A percentile compares a stretch with the other conserved stretches of the same genome.
phyloP scores from a whole-genome alignment of 1,140 invertebrate species.

The Zeugodacus cucurbitae region DNA sequence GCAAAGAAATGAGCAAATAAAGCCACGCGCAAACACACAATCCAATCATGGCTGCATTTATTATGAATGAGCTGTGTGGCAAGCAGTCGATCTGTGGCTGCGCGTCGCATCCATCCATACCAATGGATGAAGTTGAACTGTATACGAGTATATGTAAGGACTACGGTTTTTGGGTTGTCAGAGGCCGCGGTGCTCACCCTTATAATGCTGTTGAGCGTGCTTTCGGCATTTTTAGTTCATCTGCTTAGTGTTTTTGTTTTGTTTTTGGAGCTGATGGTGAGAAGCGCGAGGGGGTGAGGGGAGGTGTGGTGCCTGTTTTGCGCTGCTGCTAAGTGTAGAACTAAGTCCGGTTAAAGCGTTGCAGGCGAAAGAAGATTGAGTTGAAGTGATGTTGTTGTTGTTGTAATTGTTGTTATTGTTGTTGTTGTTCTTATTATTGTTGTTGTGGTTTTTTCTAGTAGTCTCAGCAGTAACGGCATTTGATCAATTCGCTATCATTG shows the following conservation, averaged over 20 bases:
- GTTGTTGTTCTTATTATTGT: too few species aligned
- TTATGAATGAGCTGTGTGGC: conserved; percentile 17
- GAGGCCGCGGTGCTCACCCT: background rate
- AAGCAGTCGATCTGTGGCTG: conserved; percentile 1
- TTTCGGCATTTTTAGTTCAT: background rate
- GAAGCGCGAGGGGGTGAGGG: too few species aligned
- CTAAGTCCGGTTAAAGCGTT: background rate
- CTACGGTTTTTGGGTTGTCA: background rate
- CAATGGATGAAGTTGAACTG: too few species aligned
- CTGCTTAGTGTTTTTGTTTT: background rate
- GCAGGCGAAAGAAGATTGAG: background rate
- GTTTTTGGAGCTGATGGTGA: background rate
- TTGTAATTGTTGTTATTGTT: too few species aligned
- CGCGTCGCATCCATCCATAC: background rate
- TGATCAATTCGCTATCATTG: background rate
- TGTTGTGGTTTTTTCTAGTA: too few species aligned
- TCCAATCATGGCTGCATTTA: conserved; percentile 37
- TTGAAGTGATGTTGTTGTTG: background rate
- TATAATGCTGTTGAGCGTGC: background rate
- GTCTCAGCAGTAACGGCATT: background rate
- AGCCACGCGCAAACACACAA: conserved; percentile 12
- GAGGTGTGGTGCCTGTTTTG: background rate
- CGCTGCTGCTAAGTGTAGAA: background rate
- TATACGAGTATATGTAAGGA: background rate
- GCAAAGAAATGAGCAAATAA: conserved; percentile 18